phyloP scores from a whole-genome alignment of 1,140 invertebrate genomes.

The Pogonomyrmex californicus region DNA sequence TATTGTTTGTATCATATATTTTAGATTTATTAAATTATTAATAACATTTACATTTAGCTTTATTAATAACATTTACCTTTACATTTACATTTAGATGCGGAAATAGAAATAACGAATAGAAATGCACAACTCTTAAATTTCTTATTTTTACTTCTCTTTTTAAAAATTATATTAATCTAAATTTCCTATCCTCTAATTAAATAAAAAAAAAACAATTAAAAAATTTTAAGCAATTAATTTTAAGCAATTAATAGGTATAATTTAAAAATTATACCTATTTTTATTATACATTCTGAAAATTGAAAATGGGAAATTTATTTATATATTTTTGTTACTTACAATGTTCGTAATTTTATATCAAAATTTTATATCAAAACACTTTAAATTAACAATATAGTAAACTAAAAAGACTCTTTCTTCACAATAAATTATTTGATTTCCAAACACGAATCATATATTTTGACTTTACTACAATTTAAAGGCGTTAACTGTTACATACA shows the following conservation, averaged over 20 bases:
- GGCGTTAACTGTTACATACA: not conserved
- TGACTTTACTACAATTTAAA: not conserved
- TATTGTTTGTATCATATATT: not conserved
- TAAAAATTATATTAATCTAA: not conserved
- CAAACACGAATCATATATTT: no score
- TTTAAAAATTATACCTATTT: not conserved
- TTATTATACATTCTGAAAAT: not conserved
- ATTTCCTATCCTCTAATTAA: not conserved
- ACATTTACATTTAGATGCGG: no score
- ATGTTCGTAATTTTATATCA: not conserved
- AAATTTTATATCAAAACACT: not conserved
- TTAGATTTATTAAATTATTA: not conserved
- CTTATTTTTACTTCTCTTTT: not conserved
- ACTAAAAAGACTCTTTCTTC: not conserved
- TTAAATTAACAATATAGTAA: not conserved
- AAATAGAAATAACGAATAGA: no score
- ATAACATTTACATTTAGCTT: not conserved
- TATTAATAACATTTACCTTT: no score
- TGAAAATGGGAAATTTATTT: not conserved
- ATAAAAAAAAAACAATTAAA: slow-evolving; percentile 2
- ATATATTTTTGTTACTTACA: not conserved
- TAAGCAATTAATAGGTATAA: no score
- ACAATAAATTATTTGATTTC: not conserved
- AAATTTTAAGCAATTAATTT: not conserved
- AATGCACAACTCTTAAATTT: no score